Evolutionary conservation across 2,113 vertebrate species (phyloP), one percentile per base, ranked within the genome.

Genomic region (Ginglymostoma cirratum): DNA sequence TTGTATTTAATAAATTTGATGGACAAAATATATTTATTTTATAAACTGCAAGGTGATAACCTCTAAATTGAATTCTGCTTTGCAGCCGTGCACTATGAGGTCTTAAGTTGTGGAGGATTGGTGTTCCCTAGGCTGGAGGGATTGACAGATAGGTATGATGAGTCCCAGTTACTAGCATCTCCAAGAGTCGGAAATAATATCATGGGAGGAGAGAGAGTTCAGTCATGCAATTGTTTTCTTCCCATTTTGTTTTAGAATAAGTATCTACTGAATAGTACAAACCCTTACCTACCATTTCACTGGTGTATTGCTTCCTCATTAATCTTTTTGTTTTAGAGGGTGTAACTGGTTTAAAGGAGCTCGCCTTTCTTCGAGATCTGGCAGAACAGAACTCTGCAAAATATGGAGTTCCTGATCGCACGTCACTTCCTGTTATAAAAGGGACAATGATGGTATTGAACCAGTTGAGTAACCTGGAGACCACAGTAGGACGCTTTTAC

Each of bases 391-490:
- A 99, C 96, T 99, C 98, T 0, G 97, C 98, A 52, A 99, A 99
- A 96, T 99, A 99, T 0, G 98, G 98, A 0, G 97, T 99, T 61
- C 97, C 97, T 0, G 98, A 99, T 96, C 98, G 98, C n/a, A 97
- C 96, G 0, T 96, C 96, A 42, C 97, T 99, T 3, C 99, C 99
- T 0, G 98, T 99, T 66, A 97, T 98, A 96, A 99, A 99, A 97
- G 99, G 99, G 21, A 99, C 99, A 97, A 99, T 99, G 99, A 99
- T 99, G 99, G 99, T 99, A 0, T 97, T 99, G 0, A 99, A 99
- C 97, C 99, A 99, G 97, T 98, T 99, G 76, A 99, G 99, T 96
- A 99, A 99, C 98, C 98, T 99, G 97, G 99, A 99, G 97, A 99
- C 98, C 0, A 99, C 98, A 0, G 99, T 99, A 23, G 99, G 99